Base-by-base conservation (phyloP, 2,888 invertebrate genomes). In the Ischnus inquisitorius region DNA sequence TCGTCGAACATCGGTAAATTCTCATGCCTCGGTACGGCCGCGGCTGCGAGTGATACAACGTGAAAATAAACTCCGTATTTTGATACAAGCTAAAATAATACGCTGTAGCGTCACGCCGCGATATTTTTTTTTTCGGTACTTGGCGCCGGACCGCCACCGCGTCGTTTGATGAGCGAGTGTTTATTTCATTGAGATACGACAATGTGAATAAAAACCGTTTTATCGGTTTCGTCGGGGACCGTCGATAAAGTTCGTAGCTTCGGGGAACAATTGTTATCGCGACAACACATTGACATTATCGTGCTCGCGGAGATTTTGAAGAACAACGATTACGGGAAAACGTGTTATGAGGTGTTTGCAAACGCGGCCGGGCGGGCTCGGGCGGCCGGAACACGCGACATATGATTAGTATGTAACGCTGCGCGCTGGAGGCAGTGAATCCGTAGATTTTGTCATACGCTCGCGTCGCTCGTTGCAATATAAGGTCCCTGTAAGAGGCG, bases 1-100 rank as follows among this genome's bases (percentile, higher is more conserved):
- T 22, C 8, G 34, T 54, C 41, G 1, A 12, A 14, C 54, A 25
- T 54, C 57, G 39, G 43, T 57, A 71, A 60, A 46, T 72, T 72
- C 6, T 72, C 71, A 28, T 46, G 28, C 25, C 12, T 46, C 34
- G 72, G 60, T 46, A 46, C 22, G 22, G 12, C 5, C 46, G 22
- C n/a, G n/a, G n/a, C n/a, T n/a, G n/a, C n/a, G n/a, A n/a, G n/a
- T n/a, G 10, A 3, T 19, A 19, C 51, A 19, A 3, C 19, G 16
- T 6, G 51, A 12, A 60, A 60, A 28, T 5, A 28, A 25, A 25
- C 6, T 25, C 10, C 1, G 12, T 1, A n/a, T 14, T 10, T 22
- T 12, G 12, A 54, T 22, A 22, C 54, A 19, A 16, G 16, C 2
- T 4, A 48, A 48, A n/a, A 19, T 6, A 3, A n/a, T 16, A n/a